A percentile compares a stretch with the other conserved stretches of the same genome.
These are phyloP conservation scores for Hypena proboscidalis DNA, from an alignment of 2,888 invertebrate species.

Conservation along the genomic window DNA sequence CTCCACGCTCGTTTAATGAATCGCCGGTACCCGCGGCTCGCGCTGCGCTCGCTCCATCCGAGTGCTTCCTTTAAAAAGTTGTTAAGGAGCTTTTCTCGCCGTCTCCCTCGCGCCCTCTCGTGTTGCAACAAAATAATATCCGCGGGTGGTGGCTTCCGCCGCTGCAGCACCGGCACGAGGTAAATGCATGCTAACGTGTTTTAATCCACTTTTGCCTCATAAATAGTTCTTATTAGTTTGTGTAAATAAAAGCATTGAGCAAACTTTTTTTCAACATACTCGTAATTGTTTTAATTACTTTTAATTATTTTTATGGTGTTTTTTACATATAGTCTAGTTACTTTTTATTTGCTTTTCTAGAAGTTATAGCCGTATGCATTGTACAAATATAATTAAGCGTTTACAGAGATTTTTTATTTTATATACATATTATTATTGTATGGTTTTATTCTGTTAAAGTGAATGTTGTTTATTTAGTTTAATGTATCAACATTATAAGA, in stretches of 20 bases:
- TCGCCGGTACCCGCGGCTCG: slow-evolving; percentile 81
- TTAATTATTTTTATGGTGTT: background rate
- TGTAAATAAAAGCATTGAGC: slow-evolving; percentile 11
- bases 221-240: slow-evolving; percentile 34
- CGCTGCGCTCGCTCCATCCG: slow-evolving; percentile 72
- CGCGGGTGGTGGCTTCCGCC: slow-evolving; percentile 54
- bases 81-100: slow-evolving; percentile 65
- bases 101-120: slow-evolving; percentile 75
- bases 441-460: too few species aligned
- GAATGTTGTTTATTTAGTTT: too few species aligned
- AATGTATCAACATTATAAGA: too few species aligned
- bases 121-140: slow-evolving; percentile 64
- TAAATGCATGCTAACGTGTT: slow-evolving; percentile 47
- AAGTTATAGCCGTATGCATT: background rate
- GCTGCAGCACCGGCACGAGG: slow-evolving; percentile 57
- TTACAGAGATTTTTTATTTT: too few species aligned
- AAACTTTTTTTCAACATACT: slow-evolving; percentile 4
- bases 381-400: slow-evolving; percentile 1
- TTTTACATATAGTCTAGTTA: too few species aligned
- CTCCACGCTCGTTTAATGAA: slow-evolving; percentile 81
- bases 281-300: background rate
- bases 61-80: slow-evolving; percentile 75
- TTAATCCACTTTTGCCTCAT: slow-evolving; percentile 37
- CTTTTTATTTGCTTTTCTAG: too few species aligned
- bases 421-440: too few species aligned